These are phyloP conservation scores for Tetragonula clypearis DNA, from an alignment of 1,140 invertebrate genomes.

Conservation along the genomic window DNA sequence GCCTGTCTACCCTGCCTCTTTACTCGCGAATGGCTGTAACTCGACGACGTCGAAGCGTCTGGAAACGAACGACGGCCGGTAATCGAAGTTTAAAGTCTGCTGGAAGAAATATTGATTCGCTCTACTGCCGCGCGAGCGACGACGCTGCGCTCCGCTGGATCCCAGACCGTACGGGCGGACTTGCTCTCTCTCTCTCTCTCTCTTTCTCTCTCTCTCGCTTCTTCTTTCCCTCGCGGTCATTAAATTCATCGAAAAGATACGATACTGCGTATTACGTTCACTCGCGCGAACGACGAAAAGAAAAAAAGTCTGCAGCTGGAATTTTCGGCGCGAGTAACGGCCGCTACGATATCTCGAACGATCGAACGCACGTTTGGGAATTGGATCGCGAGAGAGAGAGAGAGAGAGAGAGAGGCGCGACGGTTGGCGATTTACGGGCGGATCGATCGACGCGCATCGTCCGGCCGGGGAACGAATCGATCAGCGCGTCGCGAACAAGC, in stretches of 20 bases:
- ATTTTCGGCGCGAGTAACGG: background rate
- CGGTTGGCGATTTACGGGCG: background rate
- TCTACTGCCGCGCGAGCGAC: conserved; percentile 28
- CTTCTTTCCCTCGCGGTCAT: background rate
- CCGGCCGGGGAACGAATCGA: background rate
- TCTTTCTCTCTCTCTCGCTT: background rate
- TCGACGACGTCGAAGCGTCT: conserved; percentile 38
- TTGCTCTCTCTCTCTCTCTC: background rate
- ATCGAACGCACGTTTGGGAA: background rate
- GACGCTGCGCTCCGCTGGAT: conserved; percentile 24
- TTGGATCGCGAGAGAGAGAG: background rate
- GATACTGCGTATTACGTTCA: background rate
- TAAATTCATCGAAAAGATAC: no score
- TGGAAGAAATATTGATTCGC: conserved; percentile 51
- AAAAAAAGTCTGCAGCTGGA: background rate
- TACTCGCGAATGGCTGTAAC: conserved; percentile 21
- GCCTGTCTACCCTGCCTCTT: conserved; percentile 8
- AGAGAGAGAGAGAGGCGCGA: background rate
- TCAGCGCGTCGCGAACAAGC: background rate
- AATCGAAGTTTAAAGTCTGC: conserved; percentile 45
- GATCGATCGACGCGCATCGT: conserved; percentile 8
- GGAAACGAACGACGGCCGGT: conserved; percentile 31
- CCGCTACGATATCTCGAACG: background rate
- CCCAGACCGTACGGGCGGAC: background rate
- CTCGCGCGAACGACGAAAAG: background rate